phyloP scores from a whole-genome alignment of 2,888 invertebrate genomes.

The Napeogenes sylphis region DNA sequence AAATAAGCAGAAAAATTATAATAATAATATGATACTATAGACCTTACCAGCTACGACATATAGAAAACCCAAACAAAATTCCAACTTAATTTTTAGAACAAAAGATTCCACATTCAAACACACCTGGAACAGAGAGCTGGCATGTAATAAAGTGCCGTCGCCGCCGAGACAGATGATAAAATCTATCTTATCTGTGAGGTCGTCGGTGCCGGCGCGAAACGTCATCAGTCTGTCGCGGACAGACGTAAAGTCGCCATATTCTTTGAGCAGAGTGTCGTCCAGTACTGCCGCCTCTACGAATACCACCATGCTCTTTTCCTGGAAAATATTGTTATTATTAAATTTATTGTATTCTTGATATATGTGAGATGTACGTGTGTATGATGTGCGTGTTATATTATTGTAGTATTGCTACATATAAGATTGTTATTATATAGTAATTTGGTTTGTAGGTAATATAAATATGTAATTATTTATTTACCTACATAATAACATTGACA shows the following conservation, averaged over 20 bases:
- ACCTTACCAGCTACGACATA: too few species aligned
- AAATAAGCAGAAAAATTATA: slow-evolving; percentile 29
- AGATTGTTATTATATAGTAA: too few species aligned
- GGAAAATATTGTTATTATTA: slow-evolving; percentile 40
- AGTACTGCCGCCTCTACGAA: slow-evolving; percentile 95
- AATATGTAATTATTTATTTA: too few species aligned
- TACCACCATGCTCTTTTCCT: slow-evolving; percentile 97
- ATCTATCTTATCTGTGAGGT: slow-evolving; percentile 96
- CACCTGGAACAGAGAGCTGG: slow-evolving; percentile 91
- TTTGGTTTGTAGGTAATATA: too few species aligned
- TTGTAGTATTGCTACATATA: too few species aligned
- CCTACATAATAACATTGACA: too few species aligned
- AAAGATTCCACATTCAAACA: slow-evolving; percentile 6
- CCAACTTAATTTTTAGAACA: slow-evolving; percentile 7
- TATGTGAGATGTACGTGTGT: too few species aligned
- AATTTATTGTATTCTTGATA: not conserved
- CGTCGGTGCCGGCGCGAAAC: slow-evolving; percentile 92
- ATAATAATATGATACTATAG: slow-evolving; percentile 7
- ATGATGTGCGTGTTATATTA: too few species aligned
- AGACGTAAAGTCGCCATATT: slow-evolving; percentile 84
- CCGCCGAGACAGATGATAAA: slow-evolving; percentile 98
- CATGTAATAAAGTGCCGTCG: slow-evolving; percentile 97
- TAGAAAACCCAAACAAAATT: too few species aligned
- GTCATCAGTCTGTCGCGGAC: slow-evolving; percentile 92
- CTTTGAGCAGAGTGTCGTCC: slow-evolving; percentile 87